These are phyloP conservation scores for Schizopygopsis malacanthus DNA, from an alignment of 2,797 vertebrate genomes.

Conservation along the genomic window DNA sequence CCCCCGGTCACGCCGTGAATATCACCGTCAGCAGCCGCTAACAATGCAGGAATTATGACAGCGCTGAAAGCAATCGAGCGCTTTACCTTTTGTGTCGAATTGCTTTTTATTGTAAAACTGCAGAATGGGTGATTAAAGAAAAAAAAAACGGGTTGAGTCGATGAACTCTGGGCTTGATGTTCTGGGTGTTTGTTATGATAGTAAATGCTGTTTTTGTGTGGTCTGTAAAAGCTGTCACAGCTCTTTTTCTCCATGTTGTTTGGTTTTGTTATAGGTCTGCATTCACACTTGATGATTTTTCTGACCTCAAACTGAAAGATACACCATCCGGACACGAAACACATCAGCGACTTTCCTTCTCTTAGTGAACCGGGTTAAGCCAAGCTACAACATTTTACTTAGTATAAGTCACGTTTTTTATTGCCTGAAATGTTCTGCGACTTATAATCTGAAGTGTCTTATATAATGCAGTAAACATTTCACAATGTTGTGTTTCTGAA, in stretches of 20 bases:
- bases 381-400: not conserved
- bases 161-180: conserved; percentile 38
- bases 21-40: conserved; percentile 52
- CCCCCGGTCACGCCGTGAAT: conserved; percentile 38
- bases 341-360: not conserved
- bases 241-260: conserved; percentile 1
- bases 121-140: conserved; percentile 19
- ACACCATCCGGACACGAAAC: not conserved
- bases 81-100: conserved; percentile 40
- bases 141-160: not conserved
- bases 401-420: not conserved
- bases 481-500: not conserved
- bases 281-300: not conserved
- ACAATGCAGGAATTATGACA: conserved; percentile 45
- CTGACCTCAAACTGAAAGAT: not conserved
- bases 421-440: not conserved
- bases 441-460: not conserved
- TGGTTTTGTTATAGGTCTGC: not conserved
- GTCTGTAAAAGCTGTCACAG: conserved; percentile 31
- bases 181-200: conserved; percentile 10
- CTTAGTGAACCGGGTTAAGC: not conserved
- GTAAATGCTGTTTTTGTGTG: conserved; percentile 34
- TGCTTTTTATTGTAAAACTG: conserved; percentile 41
- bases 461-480: not conserved
- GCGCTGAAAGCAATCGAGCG: conserved; percentile 30